These are phyloP conservation scores for Tetrax tetrax DNA, from an alignment of 2,113 vertebrate genomes.

Conservation along the genomic window DNA sequence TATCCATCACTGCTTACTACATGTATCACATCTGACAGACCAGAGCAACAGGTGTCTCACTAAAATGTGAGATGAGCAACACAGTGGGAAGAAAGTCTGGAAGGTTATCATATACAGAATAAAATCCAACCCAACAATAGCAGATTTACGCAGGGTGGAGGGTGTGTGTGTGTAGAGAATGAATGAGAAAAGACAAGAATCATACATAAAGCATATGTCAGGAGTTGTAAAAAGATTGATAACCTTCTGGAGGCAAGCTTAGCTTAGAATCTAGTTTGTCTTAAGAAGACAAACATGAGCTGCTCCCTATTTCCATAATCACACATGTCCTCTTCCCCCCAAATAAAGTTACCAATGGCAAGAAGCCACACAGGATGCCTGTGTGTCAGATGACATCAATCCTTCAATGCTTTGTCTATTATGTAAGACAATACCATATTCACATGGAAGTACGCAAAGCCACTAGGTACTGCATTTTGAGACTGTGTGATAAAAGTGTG, in stretches of 20 bases:
- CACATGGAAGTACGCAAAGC: background rate
- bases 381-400: background rate
- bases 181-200: background rate
- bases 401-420: background rate
- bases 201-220: background rate
- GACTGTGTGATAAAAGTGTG: background rate
- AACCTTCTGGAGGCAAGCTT: background rate
- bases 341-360: background rate
- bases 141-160: background rate
- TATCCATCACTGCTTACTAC: background rate
- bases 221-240: background rate
- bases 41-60: background rate
- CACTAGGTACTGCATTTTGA: background rate
- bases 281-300: accelerated
- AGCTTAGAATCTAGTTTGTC: background rate
- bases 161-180: accelerated
- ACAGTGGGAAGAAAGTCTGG: background rate
- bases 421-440: background rate
- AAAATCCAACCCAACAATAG: background rate
- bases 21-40: background rate
- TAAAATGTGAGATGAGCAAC: background rate
- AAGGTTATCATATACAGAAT: background rate
- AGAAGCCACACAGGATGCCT: background rate
- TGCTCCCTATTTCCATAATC: background rate
- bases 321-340: background rate